Evolutionary conservation across 2,113 vertebrate genomes (phyloP), one percentile per base, ranked within the genome.

Genomic region (Labrus mixtus): DNA sequence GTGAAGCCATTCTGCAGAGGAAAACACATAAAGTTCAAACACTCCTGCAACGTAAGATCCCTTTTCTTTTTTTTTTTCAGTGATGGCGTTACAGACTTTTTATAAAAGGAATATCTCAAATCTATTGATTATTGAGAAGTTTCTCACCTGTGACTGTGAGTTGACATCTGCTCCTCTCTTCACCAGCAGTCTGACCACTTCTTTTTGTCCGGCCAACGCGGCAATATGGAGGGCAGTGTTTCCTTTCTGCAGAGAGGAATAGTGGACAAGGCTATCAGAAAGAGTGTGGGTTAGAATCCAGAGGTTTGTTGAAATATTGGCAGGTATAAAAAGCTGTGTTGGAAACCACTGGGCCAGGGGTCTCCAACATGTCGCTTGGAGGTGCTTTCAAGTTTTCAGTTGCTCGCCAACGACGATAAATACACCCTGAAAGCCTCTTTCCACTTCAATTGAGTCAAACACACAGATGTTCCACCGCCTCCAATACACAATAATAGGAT

Each of bases 211-310:
- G 6, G 98, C 98, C 91, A 99, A 66, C 4, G 97, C 97, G 17
- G 98, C 97, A 15, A 99, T 99, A 78, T 99, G 98, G 23, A 99
- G 95, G 53, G 98, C 97, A 6, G 97, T 98, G 87, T 99, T 99
- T 75, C 98, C 98, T 92, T 99, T 99, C 98, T 99, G 93, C 77
- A 76, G 13, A 73, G 8, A 59, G 51, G 71, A 74, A 20, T 0
- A 65, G 0, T 12, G 15, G 78, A 25, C 56, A n/a, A 17, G 10
- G 20, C 6, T 3, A 60, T 5, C 25, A 55, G 53, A 6, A 33
- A 33, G 29, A 33, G 29, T 33, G 29, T 33, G 29, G 29, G 29
- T n/a, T 10, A n/a, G 2, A 51, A 9, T 20, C 19, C 20, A 45
- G 10, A 16, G 33, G 6, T 45, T 45, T 6, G 29, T 0, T 33